These are phyloP conservation scores for Mesorhabditis spiculigera DNA, from an alignment of 2,888 invertebrate genomes.

Conservation along the genomic window DNA sequence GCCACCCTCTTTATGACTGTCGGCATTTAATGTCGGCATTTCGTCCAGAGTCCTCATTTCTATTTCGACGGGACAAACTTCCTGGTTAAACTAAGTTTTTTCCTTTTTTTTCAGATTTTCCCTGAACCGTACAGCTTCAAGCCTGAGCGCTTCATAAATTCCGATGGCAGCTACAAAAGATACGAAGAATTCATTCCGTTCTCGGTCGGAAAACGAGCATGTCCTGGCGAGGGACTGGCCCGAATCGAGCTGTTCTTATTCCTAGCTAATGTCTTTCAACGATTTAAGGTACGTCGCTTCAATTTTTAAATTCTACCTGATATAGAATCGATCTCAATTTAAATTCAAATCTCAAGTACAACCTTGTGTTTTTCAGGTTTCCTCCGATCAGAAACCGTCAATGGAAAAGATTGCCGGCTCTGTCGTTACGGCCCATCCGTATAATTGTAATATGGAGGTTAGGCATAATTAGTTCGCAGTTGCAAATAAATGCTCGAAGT, in stretches of 20 bases:
- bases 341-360: too few relatives aligned
- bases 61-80: too few relatives aligned
- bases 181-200: slow-evolving; percentile 15
- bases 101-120: slow-evolving; percentile 22
- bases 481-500: too few relatives aligned
- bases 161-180: slow-evolving; percentile 17
- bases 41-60: too few relatives aligned
- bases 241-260: not conserved
- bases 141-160: slow-evolving; percentile 21
- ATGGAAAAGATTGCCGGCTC: slow-evolving; percentile 3
- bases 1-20: too few relatives aligned
- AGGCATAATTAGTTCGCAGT: too few relatives aligned
- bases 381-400: not conserved
- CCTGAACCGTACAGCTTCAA: slow-evolving; percentile 23
- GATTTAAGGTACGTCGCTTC: not conserved
- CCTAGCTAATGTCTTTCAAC: not conserved
- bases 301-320: not conserved
- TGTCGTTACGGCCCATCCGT: not conserved
- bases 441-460: not conserved
- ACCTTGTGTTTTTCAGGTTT: not conserved
- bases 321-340: too few relatives aligned
- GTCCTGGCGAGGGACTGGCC: not conserved
- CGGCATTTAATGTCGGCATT: too few relatives aligned
- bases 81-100: too few relatives aligned
- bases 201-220: not conserved